A percentile compares a stretch with the other conserved stretches of the same genome.
phyloP scores from a whole-genome alignment of 2,888 invertebrate species.

The Ophraella communa region DNA sequence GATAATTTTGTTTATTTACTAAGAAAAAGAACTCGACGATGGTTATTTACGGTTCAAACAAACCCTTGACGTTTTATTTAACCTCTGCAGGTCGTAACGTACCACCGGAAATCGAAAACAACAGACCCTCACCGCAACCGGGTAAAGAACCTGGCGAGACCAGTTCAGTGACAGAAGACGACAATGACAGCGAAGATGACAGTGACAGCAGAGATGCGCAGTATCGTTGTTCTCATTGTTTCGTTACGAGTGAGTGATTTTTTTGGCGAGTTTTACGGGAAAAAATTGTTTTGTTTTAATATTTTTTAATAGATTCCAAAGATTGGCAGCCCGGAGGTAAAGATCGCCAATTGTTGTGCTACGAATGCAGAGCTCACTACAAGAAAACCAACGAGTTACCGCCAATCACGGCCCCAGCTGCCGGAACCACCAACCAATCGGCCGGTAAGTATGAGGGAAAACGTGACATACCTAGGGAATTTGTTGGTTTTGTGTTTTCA shows the following conservation, averaged over 20 bases:
- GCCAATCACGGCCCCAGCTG: conserved; percentile 61
- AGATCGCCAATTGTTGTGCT: conserved; percentile 73
- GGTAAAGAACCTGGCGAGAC: conserved; percentile 73
- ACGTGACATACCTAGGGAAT: neutral
- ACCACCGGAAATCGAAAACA: conserved; percentile 56
- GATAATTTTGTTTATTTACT: too few relatives aligned
- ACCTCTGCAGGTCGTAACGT: conserved; percentile 35
- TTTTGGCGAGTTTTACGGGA: too few relatives aligned
- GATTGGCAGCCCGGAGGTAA: conserved; percentile 78
- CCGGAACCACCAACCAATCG: conserved; percentile 46
- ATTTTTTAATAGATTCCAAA: conserved; percentile 69
- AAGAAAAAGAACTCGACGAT: neutral
- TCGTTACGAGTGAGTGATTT: conserved; percentile 69
- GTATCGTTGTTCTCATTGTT: conserved; percentile 77
- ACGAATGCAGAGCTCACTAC: conserved; percentile 76
- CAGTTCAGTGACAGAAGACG: conserved; percentile 81
- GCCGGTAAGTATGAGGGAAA: conserved; percentile 42
- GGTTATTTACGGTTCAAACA: conserved; percentile 1
- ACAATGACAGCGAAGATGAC: conserved; percentile 89
- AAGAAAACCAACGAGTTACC: conserved; percentile 81
- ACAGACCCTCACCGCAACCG: conserved; percentile 70
- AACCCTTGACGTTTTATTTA: neutral
- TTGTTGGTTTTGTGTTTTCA: conserved; percentile 20
- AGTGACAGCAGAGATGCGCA: conserved; percentile 90
- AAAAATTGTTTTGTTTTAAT: neutral